Evolutionary conservation across 2,113 vertebrate species (phyloP), one percentile per base, ranked within the genome.

Genomic region (Corythaeola cristata): DNA sequence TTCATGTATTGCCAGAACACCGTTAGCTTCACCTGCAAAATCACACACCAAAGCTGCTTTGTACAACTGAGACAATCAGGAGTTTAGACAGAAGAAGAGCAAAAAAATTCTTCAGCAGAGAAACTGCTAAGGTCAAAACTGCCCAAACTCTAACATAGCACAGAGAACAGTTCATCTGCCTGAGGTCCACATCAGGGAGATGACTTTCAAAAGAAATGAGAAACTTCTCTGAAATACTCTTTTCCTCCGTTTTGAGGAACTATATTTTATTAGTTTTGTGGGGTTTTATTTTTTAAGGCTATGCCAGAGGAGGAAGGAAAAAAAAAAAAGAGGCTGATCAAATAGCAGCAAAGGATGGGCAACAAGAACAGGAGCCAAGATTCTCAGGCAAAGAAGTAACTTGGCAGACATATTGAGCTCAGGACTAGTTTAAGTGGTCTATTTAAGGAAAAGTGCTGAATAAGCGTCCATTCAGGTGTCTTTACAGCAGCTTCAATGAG

Each of bases 1-100:
- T 98, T 99, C 86, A 98, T 50, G 2, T 99, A 99, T 71, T 99
- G 98, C 98, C 98, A 98, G 97, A 98, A 99, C 92, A 99, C 99
- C 0, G 97, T 96, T 0, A 98, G 32, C 95, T 99, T 99, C 45
- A 99, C 99, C 99, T 99, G 96, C 47, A 96, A 76, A 89, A 80
- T 47, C 80, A 85, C 8, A 74, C 22, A 75, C 41, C 86, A 86
- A 9, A 52, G 72, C 30, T 47, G 71, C 33, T 89, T 66, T 60
- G 68, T 35, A 75, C 62, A 86, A 44, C 33, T 58, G 12, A 10
- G 17, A 73, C 45, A 14, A 44, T 26, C 41, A 59, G 35, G 59
- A 73, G 24, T 28, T 66, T 5, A 69, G 18, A 82, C 11, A 71
- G 44, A 78, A 71, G 11, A 64, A 20, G 3, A 11, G 66, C 32